A percentile compares a stretch with the other conserved stretches of the same genome.
Evolutionary conservation across 2,797 vertebrate species (phyloP).

Genomic region (Phylloscopus collybita): DNA sequence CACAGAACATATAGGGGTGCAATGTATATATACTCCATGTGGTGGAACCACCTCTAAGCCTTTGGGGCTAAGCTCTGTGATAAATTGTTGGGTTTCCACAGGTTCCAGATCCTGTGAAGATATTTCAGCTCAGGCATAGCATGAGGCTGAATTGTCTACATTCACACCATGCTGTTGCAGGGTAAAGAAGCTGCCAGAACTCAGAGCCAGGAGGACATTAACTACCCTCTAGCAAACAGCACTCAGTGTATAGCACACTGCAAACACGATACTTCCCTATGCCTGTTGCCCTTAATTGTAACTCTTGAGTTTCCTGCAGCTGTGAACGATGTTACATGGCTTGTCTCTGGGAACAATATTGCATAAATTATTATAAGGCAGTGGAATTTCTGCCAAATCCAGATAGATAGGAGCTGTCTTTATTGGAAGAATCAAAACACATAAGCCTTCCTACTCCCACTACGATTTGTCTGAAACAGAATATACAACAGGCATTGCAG

Average conservation of each 20-base stretch:
- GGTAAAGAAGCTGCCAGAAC: neutral
- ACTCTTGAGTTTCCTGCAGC: neutral
- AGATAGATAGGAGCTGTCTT: neutral
- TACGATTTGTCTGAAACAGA: neutral
- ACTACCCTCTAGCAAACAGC: neutral
- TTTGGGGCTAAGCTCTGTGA: neutral
- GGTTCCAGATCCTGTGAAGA: neutral
- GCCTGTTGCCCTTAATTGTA: neutral
- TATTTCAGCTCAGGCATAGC: neutral
- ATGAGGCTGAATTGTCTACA: neutral
- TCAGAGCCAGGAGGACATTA: neutral
- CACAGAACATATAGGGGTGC: neutral
- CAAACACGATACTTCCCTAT: neutral
- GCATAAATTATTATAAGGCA: neutral
- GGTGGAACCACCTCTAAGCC: neutral
- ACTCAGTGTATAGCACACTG: neutral
- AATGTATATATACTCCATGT: neutral
- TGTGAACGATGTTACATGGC: neutral
- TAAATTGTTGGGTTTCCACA: neutral
- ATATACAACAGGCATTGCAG: neutral
- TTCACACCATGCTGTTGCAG: neutral
- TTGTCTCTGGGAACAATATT: neutral
- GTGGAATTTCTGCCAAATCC: neutral
- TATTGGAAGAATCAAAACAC: neutral
- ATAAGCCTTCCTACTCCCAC: neutral